These are phyloP conservation scores for Achlya flavicornis DNA, from an alignment of 2,888 invertebrate genomes.

Conservation along the genomic window DNA sequence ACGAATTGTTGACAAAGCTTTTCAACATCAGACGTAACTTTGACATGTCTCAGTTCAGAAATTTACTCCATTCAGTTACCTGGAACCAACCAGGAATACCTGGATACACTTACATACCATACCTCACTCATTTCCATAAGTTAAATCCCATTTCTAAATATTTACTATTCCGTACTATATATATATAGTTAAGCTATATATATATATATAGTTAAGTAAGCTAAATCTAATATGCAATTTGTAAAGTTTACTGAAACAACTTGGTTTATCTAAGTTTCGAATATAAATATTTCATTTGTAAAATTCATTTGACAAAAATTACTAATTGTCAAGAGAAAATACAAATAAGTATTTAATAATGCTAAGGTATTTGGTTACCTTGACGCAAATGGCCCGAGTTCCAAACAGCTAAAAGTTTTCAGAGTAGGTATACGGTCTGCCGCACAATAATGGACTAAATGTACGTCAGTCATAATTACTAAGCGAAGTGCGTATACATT, in stretches of 20 bases:
- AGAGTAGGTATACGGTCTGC: neutral
- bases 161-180: too few species aligned
- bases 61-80: too few species aligned
- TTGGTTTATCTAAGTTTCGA: neutral
- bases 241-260: neutral
- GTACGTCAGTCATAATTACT: slow-evolving; percentile 5
- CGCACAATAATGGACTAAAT: slow-evolving; percentile 4
- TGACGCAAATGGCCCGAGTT: slow-evolving; percentile 13
- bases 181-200: too few species aligned
- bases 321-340: neutral
- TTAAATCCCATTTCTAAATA: too few species aligned
- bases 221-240: neutral
- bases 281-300: neutral
- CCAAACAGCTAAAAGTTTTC: neutral
- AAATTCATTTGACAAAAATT: neutral
- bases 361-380: slow-evolving; percentile 7
- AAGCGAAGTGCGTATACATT: neutral
- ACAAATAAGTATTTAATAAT: neutral
- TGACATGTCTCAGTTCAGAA: too few species aligned
- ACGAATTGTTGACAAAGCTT: too few species aligned
- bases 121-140: too few species aligned
- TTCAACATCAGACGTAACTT: too few species aligned
- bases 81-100: too few species aligned
- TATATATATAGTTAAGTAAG: too few species aligned
- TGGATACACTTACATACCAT: too few species aligned